A percentile compares a stretch with the other conserved stretches of the same genome.
phyloP scores from a whole-genome alignment of 2,888 invertebrate species.

The Ischnus inquisitorius region DNA sequence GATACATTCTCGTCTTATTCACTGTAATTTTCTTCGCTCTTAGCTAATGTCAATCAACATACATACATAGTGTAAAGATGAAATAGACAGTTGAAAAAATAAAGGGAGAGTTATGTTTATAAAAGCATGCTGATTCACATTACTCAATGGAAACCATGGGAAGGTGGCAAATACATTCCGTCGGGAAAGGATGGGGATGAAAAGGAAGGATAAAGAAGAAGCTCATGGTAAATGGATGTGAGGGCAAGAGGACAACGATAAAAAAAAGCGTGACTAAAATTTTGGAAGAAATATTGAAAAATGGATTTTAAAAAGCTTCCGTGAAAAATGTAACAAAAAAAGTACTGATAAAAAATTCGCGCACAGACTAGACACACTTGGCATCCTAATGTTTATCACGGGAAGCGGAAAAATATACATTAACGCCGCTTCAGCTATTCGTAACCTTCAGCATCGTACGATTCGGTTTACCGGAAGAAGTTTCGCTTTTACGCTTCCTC shows the following conservation, averaged over 20 bases:
- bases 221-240: not conserved
- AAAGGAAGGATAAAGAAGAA: conserved; percentile 1
- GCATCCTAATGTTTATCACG: too few relatives aligned
- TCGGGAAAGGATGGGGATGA: conserved; percentile 23
- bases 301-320: too few relatives aligned
- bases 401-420: not conserved
- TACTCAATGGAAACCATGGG: conserved; percentile 44
- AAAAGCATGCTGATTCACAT: conserved; percentile 8
- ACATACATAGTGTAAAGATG: too few relatives aligned
- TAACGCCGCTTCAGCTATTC: conserved; percentile 23
- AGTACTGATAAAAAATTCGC: not conserved
- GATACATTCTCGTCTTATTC: not conserved
- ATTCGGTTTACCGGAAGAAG: conserved; percentile 7
- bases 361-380: not conserved
- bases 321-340: not conserved
- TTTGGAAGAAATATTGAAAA: too few relatives aligned
- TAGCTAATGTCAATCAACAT: conserved; percentile 21
- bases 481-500: not conserved
- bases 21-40: not conserved
- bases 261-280: not conserved
- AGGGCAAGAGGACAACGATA: not conserved
- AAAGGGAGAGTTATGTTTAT: not conserved
- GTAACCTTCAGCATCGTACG: conserved; percentile 32
- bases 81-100: not conserved
- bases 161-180: conserved; percentile 38